Evolutionary conservation across 2,113 vertebrate species (phyloP), one percentile per base, ranked within the genome.

Genomic region (Poecile atricapillus): DNA sequence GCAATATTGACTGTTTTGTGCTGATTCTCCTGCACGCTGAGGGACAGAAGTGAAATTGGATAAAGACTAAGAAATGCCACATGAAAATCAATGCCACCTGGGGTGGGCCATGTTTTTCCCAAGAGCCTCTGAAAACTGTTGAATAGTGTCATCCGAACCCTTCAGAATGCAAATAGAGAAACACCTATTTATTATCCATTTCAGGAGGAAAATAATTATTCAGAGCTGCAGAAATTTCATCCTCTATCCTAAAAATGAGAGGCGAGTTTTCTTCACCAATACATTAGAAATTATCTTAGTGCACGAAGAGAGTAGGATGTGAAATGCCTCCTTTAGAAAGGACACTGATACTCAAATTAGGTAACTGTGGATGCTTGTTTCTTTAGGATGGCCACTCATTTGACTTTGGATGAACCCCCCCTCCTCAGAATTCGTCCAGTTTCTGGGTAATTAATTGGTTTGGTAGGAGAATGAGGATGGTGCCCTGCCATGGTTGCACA

Each of bases 1-100:
- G 91, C 75, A 94, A 87, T 94, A 96, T 91, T 55, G 92, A 94
- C 90, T 88, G 58, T 5, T 90, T 68, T 81, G 64, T 89, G 92
- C 76, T 93, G 78, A 94, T 94, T 90, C 67, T 86, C 83, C 90
- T 87, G 60, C 89, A 89, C 73, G 94, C 81, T 93, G 85, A 50
- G 77, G 93, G 62, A 80, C 90, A 94, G 75, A 95, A 93, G 56
- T 79, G 55, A 77, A 90, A 95, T 44, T 94, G 73, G 75, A 71
- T 91, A 87, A 95, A 93, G 59, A 70, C 44, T 90, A 87, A 88
- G 78, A 90, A 85, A 93, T 93, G 52, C 30, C 89, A 79, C 39
- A 53, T 55, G 58, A 84, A 91, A 97, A 63, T 56, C 56, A 90
- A 24, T 77, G 75, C 83, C 81, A 80, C 83, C 94, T 90, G 37